A percentile compares a stretch with the other conserved stretches of the same genome.
Evolutionary conservation across 2,113 vertebrate genomes (phyloP).

Genomic region (Isurus oxyrinchus): DNA sequence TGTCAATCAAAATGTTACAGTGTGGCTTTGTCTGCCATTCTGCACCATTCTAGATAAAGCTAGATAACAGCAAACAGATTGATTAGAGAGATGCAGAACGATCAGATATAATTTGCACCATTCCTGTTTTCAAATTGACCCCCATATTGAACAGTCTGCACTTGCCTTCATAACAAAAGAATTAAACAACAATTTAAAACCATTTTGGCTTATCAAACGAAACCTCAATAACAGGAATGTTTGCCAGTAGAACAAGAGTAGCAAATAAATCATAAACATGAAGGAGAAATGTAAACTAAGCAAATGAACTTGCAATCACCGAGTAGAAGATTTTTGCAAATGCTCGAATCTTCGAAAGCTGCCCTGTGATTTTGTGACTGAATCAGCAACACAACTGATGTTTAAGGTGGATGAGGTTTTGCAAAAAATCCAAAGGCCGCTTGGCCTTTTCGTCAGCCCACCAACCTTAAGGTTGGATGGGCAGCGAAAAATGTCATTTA

Average conservation of each 20-base stretch:
- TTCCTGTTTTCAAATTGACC: slow-evolving; percentile 23
- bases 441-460: no score
- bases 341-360: neutral
- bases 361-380: neutral
- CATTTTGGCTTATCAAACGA: neutral
- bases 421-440: no score
- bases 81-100: slow-evolving; percentile 5
- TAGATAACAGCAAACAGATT: slow-evolving; percentile 13
- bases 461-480: no score
- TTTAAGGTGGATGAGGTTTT: neutral
- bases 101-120: slow-evolving; percentile 23
- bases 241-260: neutral
- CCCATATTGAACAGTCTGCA: neutral
- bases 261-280: neutral
- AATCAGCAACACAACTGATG: neutral
- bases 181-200: neutral
- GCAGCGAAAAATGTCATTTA: no score
- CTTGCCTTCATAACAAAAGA: slow-evolving; percentile 5
- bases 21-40: slow-evolving; percentile 2
- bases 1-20: slow-evolving; percentile 33
- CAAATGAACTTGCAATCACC: neutral
- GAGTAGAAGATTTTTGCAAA: neutral
- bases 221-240: no score
- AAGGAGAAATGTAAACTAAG: neutral
- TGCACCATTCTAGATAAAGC: neutral